phyloP scores from a whole-genome alignment of 2,797 vertebrate species.

The Acomys russatus region DNA sequence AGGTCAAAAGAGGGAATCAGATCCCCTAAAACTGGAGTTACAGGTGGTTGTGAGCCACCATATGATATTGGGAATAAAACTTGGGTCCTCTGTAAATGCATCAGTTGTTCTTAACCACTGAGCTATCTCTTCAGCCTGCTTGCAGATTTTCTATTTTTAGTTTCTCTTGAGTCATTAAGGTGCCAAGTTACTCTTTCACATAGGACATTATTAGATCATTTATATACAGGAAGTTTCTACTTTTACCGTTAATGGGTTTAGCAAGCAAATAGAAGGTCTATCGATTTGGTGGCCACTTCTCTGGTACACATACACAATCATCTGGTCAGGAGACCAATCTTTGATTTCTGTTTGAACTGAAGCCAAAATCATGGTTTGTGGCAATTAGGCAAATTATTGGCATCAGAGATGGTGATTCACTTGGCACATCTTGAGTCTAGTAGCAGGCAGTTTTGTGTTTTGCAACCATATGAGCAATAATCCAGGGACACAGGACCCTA shows the following conservation, averaged over 20 bases:
- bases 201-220: not conserved
- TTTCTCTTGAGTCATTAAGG: not conserved
- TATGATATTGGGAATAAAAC: not conserved
- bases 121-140: not conserved
- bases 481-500: not conserved
- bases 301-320: not conserved
- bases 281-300: not conserved
- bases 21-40: not conserved
- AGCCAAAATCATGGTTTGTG: not conserved
- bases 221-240: not conserved
- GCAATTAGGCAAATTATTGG: not conserved
- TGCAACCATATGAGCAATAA: slow-evolving; percentile 15
- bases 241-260: not conserved
- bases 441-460: slow-evolving; percentile 15
- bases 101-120: not conserved
- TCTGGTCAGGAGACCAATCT: not conserved
- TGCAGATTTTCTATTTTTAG: not conserved
- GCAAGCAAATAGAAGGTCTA: not conserved
- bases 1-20: not conserved
- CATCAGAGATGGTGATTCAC: not conserved
- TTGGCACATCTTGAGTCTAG: slow-evolving; percentile 28
- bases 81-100: not conserved
- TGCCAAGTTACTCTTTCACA: not conserved
- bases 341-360: not conserved
- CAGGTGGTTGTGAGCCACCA: not conserved